phyloP scores from a whole-genome alignment of 2,888 invertebrate genomes.

The Harpagoxenus sublaevis region DNA sequence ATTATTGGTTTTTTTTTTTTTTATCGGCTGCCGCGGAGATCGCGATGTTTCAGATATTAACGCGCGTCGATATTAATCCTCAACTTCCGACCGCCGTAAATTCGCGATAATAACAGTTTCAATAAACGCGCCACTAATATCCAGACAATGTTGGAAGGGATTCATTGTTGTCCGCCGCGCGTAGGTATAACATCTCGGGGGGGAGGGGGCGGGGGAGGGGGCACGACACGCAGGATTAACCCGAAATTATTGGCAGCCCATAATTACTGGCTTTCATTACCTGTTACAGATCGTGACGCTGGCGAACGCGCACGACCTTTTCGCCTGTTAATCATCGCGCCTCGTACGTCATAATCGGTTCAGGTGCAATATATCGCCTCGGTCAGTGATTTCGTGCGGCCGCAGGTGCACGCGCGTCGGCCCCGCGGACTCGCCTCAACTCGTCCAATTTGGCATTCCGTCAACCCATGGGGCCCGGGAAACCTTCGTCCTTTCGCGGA shows the following conservation, averaged over 20 bases:
- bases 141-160: not conserved
- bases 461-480: not conserved
- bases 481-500: not conserved
- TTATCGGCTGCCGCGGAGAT: not conserved
- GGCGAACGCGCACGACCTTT: not conserved
- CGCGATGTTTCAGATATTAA: not conserved
- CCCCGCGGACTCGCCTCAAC: not conserved
- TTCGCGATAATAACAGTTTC: not conserved
- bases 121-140: not conserved
- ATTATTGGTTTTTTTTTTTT: not conserved
- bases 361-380: not conserved
- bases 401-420: not conserved
- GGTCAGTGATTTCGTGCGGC: not conserved
- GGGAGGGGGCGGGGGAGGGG: too few species aligned
- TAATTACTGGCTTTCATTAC: conserved; percentile 31
- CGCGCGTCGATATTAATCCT: not conserved
- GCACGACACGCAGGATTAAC: conserved; percentile 1
- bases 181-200: not conserved
- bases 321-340: not conserved
- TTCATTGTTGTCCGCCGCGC: conserved; percentile 22
- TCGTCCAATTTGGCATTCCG: not conserved
- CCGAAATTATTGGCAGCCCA: conserved; percentile 28
- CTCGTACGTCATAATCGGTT: conserved; percentile 22
- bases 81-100: not conserved
- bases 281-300: conserved; percentile 40